A percentile compares a stretch with the other conserved stretches of the same genome.
Evolutionary conservation across 1,140 invertebrate species (phyloP).

Genomic region (Panonychus citri): DNA sequence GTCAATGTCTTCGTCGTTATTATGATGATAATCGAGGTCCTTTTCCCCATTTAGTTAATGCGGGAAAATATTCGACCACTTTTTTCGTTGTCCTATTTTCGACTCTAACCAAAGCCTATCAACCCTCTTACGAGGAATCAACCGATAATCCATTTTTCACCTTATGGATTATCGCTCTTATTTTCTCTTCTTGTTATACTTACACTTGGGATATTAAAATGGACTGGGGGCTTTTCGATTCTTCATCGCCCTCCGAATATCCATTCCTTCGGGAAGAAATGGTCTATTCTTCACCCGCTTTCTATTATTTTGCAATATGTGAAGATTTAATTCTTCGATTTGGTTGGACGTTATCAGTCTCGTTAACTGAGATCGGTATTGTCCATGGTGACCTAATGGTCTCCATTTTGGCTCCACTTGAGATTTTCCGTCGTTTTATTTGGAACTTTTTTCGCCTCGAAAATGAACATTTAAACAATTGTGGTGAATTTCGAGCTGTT

Average conservation of each 20-base stretch:
- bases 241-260: conserved; percentile 22
- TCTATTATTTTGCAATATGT: conserved; percentile 91
- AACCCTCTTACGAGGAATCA: conserved; percentile 3
- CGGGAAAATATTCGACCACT: conserved; percentile 92
- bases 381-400: conserved; percentile 61
- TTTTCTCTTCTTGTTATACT: conserved; percentile 57
- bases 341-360: conserved; percentile 66
- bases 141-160: conserved; percentile 47
- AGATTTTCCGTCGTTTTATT: conserved; percentile 89
- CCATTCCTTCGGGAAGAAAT: conserved; percentile 35
- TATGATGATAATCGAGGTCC: conserved; percentile 27
- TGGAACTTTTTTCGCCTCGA: conserved; percentile 99
- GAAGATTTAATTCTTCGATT: conserved; percentile 86
- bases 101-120: conserved; percentile 40
- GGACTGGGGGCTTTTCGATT: conserved; percentile 94
- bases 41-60: conserved; percentile 53
- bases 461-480: conserved; percentile 98
- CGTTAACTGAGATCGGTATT: conserved; percentile 55
- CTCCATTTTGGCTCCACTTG: conserved; percentile 64
- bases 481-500: conserved; percentile 94
- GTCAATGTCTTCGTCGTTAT: conserved; percentile 87
- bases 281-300: conserved; percentile 35
- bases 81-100: conserved; percentile 79
- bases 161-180: conserved; percentile 44
- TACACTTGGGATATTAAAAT: conserved; percentile 91